Conservation (phyloP, 2,888 invertebrate species). For the Drosophila phalerata region DNA sequence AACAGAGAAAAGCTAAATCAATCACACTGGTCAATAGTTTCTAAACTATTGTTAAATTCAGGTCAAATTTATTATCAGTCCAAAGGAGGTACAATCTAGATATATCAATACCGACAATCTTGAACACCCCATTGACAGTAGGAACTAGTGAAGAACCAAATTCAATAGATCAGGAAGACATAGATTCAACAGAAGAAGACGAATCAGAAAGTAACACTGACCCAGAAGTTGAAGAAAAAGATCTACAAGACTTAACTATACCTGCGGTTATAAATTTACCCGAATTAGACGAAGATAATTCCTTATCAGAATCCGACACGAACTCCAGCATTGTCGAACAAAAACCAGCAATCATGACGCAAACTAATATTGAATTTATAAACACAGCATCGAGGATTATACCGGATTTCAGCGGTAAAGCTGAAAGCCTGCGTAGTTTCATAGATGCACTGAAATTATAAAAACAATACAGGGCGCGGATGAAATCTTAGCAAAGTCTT, state of each 20-base stretch:
- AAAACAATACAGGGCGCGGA: slow-evolving; percentile 5
- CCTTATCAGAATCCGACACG: slow-evolving; percentile 1
- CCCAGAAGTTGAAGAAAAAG: slow-evolving; percentile 4
- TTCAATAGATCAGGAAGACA: not conserved
- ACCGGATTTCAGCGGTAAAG: slow-evolving; percentile 8
- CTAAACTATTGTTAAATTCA: not conserved
- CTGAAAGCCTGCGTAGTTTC: slow-evolving; percentile 13
- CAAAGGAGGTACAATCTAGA: slow-evolving; percentile 14
- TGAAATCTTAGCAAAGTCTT: slow-evolving; percentile 3
- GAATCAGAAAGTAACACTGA: slow-evolving; percentile 3
- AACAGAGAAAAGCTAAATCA: slow-evolving; percentile 5
- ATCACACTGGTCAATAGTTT: not conserved
- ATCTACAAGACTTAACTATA: slow-evolving; percentile 10
- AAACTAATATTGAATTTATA: slow-evolving; percentile 13
- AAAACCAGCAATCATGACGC: not conserved
- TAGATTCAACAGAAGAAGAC: slow-evolving; percentile 1
- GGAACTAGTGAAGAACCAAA: not conserved
- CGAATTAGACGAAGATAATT: slow-evolving; percentile 2
- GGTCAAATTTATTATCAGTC: slow-evolving; percentile 10
- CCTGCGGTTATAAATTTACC: slow-evolving; percentile 11
- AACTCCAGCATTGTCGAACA: slow-evolving; percentile 1
- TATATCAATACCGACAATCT: slow-evolving; percentile 22
- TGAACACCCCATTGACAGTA: slow-evolving; percentile 15
- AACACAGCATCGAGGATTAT: slow-evolving; percentile 7
- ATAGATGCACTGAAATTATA: slow-evolving; percentile 17